Conservation (phyloP, 2,888 invertebrate species). For the Parelbella ahira region DNA sequence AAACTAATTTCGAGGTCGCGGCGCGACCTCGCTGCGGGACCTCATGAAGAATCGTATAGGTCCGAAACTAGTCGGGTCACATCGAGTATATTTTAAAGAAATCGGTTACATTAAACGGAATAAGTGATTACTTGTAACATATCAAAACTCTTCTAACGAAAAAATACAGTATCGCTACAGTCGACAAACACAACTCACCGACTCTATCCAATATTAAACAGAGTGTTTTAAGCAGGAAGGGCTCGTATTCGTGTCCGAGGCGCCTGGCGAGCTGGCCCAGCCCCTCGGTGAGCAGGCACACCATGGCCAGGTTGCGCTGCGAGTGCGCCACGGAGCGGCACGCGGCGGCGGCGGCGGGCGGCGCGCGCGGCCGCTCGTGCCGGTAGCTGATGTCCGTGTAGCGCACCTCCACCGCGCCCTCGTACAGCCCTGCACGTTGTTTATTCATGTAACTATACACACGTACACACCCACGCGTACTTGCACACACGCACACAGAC, state of each 20-base stretch:
- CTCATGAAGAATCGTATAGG: no score
- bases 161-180: no score
- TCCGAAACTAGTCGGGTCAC: no score
- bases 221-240: slow-evolving; percentile 83
- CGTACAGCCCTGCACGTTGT: slow-evolving; percentile 63
- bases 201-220: slow-evolving; percentile 86
- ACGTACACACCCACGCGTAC: no score
- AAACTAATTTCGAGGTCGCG: no score
- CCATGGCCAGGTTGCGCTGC: slow-evolving; percentile 83
- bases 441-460: no score
- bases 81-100: no score
- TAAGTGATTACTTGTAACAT: no score
- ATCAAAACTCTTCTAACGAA: no score
- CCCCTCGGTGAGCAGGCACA: slow-evolving; percentile 86
- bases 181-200: slow-evolving; percentile 66
- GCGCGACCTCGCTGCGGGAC: no score
- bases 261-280: slow-evolving; percentile 82
- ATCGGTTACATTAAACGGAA: no score
- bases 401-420: slow-evolving; percentile 60
- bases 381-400: slow-evolving; percentile 63
- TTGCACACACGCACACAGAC: no score
- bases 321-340: slow-evolving; percentile 61
- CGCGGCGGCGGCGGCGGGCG: slow-evolving; percentile 27
- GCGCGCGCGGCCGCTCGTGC: slow-evolving; percentile 29
- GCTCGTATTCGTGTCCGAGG: slow-evolving; percentile 76